A percentile compares a stretch with the other conserved stretches of the same genome.
These are phyloP conservation scores for Acleris laterana DNA, from an alignment of 2,888 invertebrate species.

Conservation along the genomic window DNA sequence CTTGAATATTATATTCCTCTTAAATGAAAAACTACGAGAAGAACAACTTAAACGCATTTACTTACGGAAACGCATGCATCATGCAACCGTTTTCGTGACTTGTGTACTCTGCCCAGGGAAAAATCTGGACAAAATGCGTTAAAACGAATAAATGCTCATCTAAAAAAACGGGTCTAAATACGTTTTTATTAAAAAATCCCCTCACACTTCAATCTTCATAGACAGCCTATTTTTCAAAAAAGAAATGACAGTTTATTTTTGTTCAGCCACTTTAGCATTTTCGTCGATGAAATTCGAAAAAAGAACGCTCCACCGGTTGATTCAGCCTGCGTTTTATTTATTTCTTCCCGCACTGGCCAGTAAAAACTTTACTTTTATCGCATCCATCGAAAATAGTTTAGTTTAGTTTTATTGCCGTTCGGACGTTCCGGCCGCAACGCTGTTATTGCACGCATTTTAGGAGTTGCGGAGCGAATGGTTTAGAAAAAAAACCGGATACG, in stretches of 20 bases:
- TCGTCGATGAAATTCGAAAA: not conserved
- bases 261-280: not conserved
- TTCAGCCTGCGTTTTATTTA: slow-evolving; percentile 6
- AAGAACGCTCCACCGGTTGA: not conserved
- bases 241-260: too few relatives aligned
- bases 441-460: slow-evolving; percentile 3
- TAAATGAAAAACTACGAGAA: too few relatives aligned
- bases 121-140: too few relatives aligned
- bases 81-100: too few relatives aligned
- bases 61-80: too few relatives aligned
- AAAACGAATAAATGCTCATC: too few relatives aligned
- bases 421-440: slow-evolving; percentile 6
- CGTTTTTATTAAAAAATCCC: too few relatives aligned
- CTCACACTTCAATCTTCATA: not conserved
- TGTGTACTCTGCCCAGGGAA: too few relatives aligned
- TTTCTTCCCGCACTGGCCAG: slow-evolving; percentile 11
- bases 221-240: too few relatives aligned
- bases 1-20: too few relatives aligned
- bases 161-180: too few relatives aligned
- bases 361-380: slow-evolving; percentile 7
- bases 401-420: slow-evolving; percentile 9
- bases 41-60: too few relatives aligned
- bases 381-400: slow-evolving; percentile 1
- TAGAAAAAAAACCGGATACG: not conserved
- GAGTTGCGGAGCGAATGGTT: not conserved